phyloP scores from a whole-genome alignment of 2,888 invertebrate genomes.

The Syritta pipiens region DNA sequence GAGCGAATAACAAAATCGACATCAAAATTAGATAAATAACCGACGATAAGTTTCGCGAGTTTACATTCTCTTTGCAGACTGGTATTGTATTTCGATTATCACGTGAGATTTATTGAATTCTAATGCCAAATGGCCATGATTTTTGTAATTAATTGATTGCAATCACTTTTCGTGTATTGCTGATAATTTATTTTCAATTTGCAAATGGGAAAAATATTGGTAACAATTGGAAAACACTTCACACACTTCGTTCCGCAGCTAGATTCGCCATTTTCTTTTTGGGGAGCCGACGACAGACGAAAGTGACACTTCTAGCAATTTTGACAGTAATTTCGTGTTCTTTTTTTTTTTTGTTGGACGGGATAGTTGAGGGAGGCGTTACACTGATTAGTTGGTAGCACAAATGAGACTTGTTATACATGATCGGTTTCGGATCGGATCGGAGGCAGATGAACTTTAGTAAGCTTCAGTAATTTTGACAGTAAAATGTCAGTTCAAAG shows the following conservation, averaged over 20 bases:
- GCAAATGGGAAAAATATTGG: neutral
- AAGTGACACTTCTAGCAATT: conserved; percentile 37
- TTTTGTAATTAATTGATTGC: neutral
- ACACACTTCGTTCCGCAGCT: conserved; percentile 30
- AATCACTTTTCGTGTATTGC: neutral
- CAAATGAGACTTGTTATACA: too few species aligned
- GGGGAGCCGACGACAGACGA: conserved; percentile 26
- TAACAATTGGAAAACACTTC: conserved; percentile 53
- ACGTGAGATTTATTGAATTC: conserved; percentile 50
- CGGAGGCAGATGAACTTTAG: too few species aligned
- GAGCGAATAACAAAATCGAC: neutral
- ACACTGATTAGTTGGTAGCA: too few species aligned
- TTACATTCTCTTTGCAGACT: neutral
- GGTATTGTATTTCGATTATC: conserved; percentile 48
- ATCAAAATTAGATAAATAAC: neutral
- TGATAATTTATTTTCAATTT: neutral
- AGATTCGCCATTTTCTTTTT: conserved; percentile 66
- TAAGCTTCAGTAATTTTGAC: too few species aligned
- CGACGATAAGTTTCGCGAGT: conserved; percentile 10
- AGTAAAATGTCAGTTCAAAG: too few species aligned
- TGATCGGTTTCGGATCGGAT: too few species aligned
- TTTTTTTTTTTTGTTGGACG: too few species aligned
- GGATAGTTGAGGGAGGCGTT: neutral
- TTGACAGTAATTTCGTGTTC: too few species aligned
- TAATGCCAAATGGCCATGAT: conserved; percentile 5